Conservation (phyloP, 2,797 vertebrate species). For the Alauda arvensis region DNA sequence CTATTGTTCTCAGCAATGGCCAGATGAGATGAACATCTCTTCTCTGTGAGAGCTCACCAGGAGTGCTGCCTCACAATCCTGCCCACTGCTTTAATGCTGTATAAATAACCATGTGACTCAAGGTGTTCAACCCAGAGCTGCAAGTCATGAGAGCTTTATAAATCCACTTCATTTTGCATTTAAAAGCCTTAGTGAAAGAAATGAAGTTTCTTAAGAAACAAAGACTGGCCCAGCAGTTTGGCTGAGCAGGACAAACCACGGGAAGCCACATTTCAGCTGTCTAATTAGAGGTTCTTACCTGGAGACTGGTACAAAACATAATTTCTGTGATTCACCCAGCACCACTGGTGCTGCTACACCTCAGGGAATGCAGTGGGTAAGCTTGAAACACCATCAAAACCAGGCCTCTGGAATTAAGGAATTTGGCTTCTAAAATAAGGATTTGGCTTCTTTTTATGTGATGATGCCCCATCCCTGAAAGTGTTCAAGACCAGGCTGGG, state of each 20-base stretch:
- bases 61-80: background rate
- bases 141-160: background rate
- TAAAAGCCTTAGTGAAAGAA: constrained; percentile 9
- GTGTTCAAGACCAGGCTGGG: background rate
- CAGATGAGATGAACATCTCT: background rate
- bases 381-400: background rate
- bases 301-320: background rate
- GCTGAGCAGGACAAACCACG: background rate
- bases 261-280: background rate
- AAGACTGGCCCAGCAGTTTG: background rate
- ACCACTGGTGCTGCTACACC: background rate
- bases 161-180: background rate
- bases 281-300: background rate
- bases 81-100: background rate
- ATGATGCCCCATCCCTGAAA: background rate
- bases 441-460: background rate
- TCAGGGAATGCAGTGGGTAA: background rate
- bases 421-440: background rate
- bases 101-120: background rate
- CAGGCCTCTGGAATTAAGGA: background rate
- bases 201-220: background rate
- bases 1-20: background rate
- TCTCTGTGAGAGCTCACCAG: background rate
- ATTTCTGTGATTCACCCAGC: background rate
- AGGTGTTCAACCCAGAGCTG: background rate